Percentiles rank a stretch among this genome's conserved stretches.
Conservation (phyloP, 1,140 invertebrate genomes). For the Tachypleus tridentatus region DNA sequence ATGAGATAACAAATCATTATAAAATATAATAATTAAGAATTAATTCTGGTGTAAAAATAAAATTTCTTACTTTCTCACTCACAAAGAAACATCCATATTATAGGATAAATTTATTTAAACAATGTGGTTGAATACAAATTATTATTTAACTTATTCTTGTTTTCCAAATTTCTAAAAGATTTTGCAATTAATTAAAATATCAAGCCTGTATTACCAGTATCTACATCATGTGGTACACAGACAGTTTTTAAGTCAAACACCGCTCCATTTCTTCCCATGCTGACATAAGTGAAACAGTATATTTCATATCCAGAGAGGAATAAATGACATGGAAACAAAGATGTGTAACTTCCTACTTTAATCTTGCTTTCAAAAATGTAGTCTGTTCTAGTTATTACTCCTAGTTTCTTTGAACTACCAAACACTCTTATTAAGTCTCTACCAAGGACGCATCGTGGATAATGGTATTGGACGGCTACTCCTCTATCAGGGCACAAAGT, state of each 20-base stretch:
- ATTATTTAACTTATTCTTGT: no score
- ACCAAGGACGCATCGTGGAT: constrained; percentile 20
- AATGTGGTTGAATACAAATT: no score
- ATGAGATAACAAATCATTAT: no score
- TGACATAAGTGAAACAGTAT: constrained; percentile 25
- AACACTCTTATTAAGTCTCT: constrained; percentile 23
- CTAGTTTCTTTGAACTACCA: constrained; percentile 12
- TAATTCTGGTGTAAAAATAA: no score
- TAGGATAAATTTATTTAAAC: no score
- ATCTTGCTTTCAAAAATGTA: constrained; percentile 22
- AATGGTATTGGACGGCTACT: constrained; percentile 20
- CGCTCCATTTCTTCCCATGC: constrained; percentile 19
- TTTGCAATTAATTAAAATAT: no score
- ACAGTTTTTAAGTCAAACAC: constrained; percentile 21
- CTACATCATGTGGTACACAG: constrained; percentile 11
- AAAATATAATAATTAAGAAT: no score
- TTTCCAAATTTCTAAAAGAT: no score
- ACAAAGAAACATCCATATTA: no score
- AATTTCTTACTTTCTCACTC: no score
- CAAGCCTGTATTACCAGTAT: constrained; percentile 11
- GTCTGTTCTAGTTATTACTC: constrained; percentile 6
- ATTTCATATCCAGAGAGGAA: constrained; percentile 20
- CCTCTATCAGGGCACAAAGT: constrained; percentile 16
- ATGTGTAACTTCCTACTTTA: constrained; percentile 15
- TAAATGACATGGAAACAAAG: constrained; percentile 20